Evolutionary conservation across 2,888 invertebrate genomes (phyloP).

Genomic region (Sinopyrophorus schimmeli): DNA sequence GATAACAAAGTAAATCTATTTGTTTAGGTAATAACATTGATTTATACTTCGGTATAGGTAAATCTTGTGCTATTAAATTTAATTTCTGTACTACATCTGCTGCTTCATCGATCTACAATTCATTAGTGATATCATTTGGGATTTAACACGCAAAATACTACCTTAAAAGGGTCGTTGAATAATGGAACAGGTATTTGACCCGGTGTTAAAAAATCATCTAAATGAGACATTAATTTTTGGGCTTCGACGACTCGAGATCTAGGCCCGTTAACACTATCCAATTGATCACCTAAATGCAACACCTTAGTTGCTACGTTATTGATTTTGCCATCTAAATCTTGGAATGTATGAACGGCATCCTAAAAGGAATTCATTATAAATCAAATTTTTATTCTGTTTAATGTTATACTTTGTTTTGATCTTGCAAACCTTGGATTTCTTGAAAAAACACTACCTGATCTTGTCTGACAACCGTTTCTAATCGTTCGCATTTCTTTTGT

Average conservation of each 20-base stretch:
- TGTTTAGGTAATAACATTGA: too few relatives aligned
- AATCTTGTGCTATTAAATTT: conserved; percentile 92
- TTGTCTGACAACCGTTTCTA: conserved; percentile 80
- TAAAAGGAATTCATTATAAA: conserved; percentile 44
- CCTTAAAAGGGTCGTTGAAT: conserved; percentile 82
- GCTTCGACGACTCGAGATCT: conserved; percentile 94
- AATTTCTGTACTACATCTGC: conserved; percentile 98
- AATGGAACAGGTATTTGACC: conserved; percentile 83
- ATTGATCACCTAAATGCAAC: conserved; percentile 96
- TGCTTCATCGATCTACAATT: conserved; percentile 81
- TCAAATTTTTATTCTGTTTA: neutral
- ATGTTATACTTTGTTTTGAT: conserved; percentile 73
- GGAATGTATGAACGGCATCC: conserved; percentile 84
- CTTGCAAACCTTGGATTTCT: conserved; percentile 80
- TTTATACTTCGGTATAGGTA: conserved; percentile 77
- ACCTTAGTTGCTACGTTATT: conserved; percentile 97
- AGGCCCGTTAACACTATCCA: conserved; percentile 95
- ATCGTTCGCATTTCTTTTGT: conserved; percentile 80
- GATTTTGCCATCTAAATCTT: conserved; percentile 92
- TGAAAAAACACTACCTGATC: conserved; percentile 84
- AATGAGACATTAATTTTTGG: conserved; percentile 86
- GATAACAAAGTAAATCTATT: conserved; percentile 14
- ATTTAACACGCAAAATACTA: conserved; percentile 46
- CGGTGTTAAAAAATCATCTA: conserved; percentile 87
- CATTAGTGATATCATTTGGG: conserved; percentile 2